Percentiles rank a stretch among this genome's conserved stretches.
These are phyloP conservation scores for Drosophila sturtevanti DNA, from an alignment of 1,140 invertebrate species.

Conservation along the genomic window DNA sequence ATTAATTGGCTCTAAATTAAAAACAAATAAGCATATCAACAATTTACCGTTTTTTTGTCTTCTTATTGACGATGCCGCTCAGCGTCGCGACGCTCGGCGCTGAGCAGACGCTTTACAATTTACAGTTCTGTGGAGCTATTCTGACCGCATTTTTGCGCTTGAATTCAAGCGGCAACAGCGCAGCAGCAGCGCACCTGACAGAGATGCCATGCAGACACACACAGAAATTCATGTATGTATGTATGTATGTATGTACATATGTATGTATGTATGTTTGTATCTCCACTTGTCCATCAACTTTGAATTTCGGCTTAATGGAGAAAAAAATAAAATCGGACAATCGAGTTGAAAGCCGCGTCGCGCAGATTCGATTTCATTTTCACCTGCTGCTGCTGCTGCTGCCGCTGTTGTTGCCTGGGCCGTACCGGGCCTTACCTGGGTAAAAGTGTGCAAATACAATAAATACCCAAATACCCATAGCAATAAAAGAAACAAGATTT, in stretches of 20 bases:
- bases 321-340: not conserved
- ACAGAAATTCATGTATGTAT: too few relatives aligned
- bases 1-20: conserved; percentile 74
- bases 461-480: conserved; percentile 2
- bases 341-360: conserved; percentile 14
- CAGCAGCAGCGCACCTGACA: not conserved
- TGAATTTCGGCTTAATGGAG: not conserved
- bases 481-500: conserved; percentile 45
- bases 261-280: too few relatives aligned
- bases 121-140: conserved; percentile 68
- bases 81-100: not conserved
- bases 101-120: conserved; percentile 35
- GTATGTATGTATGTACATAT: too few relatives aligned
- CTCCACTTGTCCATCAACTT: conserved; percentile 34
- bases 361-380: conserved; percentile 76
- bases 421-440: conserved; percentile 12
- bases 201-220: not conserved
- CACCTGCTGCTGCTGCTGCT: conserved; percentile 61
- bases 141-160: conserved; percentile 76
- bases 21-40: conserved; percentile 67
- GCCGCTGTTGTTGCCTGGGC: conserved; percentile 16
- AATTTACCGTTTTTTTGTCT: conserved; percentile 62
- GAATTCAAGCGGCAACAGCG: conserved; percentile 30
- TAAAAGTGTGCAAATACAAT: conserved; percentile 69
- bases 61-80: conserved; percentile 13